phyloP scores from a whole-genome alignment of 2,113 vertebrate genomes.

The Amphiprion percula region DNA sequence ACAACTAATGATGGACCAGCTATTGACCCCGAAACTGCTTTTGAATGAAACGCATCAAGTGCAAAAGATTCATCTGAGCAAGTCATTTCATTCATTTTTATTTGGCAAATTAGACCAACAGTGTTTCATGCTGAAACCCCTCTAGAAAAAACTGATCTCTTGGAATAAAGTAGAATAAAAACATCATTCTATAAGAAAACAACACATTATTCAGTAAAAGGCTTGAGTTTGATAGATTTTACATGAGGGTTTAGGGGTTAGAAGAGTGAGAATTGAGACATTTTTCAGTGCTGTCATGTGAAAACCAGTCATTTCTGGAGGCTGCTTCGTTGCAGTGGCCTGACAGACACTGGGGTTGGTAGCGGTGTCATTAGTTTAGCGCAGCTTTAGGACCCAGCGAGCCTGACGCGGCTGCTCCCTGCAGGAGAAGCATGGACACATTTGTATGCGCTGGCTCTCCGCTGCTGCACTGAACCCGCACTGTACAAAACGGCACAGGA shows the following conservation, averaged over 20 bases:
- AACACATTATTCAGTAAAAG: background rate
- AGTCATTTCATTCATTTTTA: background rate
- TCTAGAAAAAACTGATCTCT: no score
- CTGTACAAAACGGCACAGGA: constrained; percentile 83
- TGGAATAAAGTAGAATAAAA: background rate
- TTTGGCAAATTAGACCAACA: no score
- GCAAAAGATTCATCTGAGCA: background rate
- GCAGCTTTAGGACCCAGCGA: constrained; percentile 93
- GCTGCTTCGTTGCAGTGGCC: constrained; percentile 1
- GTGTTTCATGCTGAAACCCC: no score
- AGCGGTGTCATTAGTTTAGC: constrained; percentile 40
- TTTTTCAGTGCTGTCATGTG: background rate
- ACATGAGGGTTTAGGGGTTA: no score
- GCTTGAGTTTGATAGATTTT: background rate
- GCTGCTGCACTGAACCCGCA: constrained; percentile 83
- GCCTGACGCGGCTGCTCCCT: constrained; percentile 81
- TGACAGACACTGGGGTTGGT: constrained; percentile 13
- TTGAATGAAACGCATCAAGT: background rate
- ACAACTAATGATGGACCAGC: background rate
- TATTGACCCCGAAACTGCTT: background rate
- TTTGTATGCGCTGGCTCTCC: constrained; percentile 87
- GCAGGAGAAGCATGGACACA: constrained; percentile 85
- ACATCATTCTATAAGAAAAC: background rate
- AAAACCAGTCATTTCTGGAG: background rate
- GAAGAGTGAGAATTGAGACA: no score